Conservation (phyloP, 2,797 vertebrate genomes). For the Sebastes goodei region DNA sequence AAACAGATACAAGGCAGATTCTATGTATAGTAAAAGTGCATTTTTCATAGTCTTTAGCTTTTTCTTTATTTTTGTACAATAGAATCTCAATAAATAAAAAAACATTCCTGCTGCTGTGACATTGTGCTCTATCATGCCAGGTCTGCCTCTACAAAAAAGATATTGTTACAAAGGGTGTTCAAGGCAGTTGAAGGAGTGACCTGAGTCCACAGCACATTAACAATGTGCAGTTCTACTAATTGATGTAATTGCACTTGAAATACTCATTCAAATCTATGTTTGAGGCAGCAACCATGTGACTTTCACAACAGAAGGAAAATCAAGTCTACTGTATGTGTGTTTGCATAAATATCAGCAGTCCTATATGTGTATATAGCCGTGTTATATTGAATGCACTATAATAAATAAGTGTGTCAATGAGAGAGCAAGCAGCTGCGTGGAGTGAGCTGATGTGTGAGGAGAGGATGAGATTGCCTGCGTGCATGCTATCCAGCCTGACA, state of each 20-base stretch:
- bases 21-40: not conserved
- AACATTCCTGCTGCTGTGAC: constrained; percentile 18
- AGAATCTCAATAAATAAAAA: not conserved
- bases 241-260: constrained; percentile 18
- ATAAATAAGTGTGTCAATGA: constrained; percentile 23
- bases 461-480: constrained; percentile 74
- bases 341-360: constrained; percentile 21
- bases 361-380: constrained; percentile 7
- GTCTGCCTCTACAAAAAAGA: constrained; percentile 17
- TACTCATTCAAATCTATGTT: constrained; percentile 21
- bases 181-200: constrained; percentile 70
- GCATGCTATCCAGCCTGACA: constrained; percentile 81
- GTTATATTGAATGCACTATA: constrained; percentile 25
- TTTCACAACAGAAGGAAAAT: constrained; percentile 16
- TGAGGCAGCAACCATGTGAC: constrained; percentile 33
- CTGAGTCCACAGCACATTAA: constrained; percentile 67
- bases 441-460: constrained; percentile 25
- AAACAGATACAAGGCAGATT: not conserved
- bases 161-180: not conserved
- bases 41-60: not conserved
- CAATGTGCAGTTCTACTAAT: constrained; percentile 11
- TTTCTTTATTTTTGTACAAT: constrained; percentile 2
- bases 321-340: constrained; percentile 26
- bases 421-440: constrained; percentile 8
- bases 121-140: constrained; percentile 8